These are phyloP conservation scores for Trogon melanurus DNA, from an alignment of 2,113 vertebrate genomes.

Conservation along the genomic window DNA sequence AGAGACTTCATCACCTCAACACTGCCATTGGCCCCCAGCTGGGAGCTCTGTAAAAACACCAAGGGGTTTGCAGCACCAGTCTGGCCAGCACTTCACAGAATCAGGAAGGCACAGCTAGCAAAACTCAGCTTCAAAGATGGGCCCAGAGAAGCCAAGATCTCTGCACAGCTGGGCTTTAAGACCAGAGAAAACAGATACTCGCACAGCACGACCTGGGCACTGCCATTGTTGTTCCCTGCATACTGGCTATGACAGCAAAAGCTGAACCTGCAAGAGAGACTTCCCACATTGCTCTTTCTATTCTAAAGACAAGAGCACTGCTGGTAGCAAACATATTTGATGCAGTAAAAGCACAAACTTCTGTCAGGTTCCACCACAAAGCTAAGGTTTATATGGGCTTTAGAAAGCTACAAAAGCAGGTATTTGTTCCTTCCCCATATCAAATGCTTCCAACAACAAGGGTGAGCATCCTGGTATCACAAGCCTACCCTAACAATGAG, in stretches of 20 bases:
- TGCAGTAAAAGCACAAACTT: background rate
- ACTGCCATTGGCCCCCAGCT: rapidly evolving
- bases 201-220: background rate
- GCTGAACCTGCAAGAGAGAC: background rate
- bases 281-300: background rate
- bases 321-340: background rate
- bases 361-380: background rate
- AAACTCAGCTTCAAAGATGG: background rate
- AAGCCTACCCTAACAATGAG: background rate
- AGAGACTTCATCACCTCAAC: background rate
- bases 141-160: background rate
- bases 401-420: background rate
- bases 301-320: background rate
- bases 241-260: background rate
- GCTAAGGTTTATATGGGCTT: background rate
- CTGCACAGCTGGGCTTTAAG: background rate
- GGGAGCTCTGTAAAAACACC: background rate
- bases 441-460: background rate
- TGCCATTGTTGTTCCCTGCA: background rate
- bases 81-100: background rate
- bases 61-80: background rate
- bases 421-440: background rate
- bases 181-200: background rate
- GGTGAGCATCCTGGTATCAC: background rate
- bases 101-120: background rate